Base-by-base conservation (phyloP, 1,140 invertebrate species). In the Bombus sylvicola region DNA sequence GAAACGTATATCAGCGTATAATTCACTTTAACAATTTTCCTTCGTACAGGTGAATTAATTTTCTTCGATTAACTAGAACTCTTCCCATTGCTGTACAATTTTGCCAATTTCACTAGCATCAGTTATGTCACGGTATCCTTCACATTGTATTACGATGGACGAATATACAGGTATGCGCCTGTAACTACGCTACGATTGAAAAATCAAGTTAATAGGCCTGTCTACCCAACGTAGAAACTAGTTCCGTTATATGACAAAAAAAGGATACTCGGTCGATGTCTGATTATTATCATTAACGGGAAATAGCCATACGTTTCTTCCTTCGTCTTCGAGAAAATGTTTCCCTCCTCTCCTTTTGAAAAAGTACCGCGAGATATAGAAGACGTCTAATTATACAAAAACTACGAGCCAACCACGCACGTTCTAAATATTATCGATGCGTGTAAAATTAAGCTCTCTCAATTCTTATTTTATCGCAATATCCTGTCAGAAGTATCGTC, bases 201-300 rank as follows among this genome's bases (percentile, higher is more conserved):
- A 62, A 73, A 85, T 59, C 68, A 72, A 64, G 77, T 80, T 85
- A 85, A 85, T 85, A 80, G 39, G 41, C 13, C 77, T 47, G 64
- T 28, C 81, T 41, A 41, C 53, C 41, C 66, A 39, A 72, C 72
- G 62, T 64, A 80, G 83, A 73, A 73, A 31, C 53, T 53, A 64
- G 83, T 85, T 73, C 76, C 68, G 77, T 84, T 80, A 85, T n/a
- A 53, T 34, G 76, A 80, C 77, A 62, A 80, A 80, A 82, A 85
- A 59, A 68, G 83, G 53, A 80, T 80, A 72, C 57, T 28, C 75
- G 53, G 43, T 53, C 83, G 41, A 85, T 79, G 53, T 10, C 31
- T 43, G 76, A 80, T 53, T 28, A 43, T 80, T 85, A 80, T 85
- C 68, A 64, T 85, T 80, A 85, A 85, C 83, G 25, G n/a, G 82